A percentile compares a stretch with the other conserved stretches of the same genome.
These are phyloP conservation scores for Malachius bipustulatus DNA, from an alignment of 2,888 invertebrate species.

Conservation along the genomic window DNA sequence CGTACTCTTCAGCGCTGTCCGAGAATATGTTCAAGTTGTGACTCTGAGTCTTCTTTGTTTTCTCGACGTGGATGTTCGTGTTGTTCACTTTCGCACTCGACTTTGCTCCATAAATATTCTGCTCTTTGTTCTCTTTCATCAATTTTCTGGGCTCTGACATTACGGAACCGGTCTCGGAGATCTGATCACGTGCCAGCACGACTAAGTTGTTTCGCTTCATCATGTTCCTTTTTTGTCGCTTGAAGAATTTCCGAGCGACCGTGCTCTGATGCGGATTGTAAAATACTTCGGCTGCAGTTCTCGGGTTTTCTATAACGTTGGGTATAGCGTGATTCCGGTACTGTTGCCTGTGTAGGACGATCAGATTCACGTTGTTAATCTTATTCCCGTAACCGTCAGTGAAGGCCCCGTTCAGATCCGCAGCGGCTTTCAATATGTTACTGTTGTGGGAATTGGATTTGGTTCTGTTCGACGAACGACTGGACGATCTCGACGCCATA, in stretches of 20 bases:
- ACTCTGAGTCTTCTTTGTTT: constrained; percentile 46
- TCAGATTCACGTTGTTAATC: constrained; percentile 54
- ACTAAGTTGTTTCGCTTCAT: constrained; percentile 62
- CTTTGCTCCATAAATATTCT: constrained; percentile 52
- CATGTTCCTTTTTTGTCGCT: constrained; percentile 63
- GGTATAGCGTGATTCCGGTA: constrained; percentile 51
- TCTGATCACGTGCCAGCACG: constrained; percentile 39
- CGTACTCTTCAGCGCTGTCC: constrained; percentile 49
- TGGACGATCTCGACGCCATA: constrained; percentile 46
- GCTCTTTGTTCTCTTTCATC: constrained; percentile 39
- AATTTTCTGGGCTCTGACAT: constrained; percentile 18
- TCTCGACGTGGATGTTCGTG: constrained; percentile 64
- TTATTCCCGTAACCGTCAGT: constrained; percentile 34
- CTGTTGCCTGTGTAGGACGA: constrained; percentile 59
- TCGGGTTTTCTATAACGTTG: constrained; percentile 41
- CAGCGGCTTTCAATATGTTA: constrained; percentile 49
- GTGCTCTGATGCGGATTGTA: constrained; percentile 91
- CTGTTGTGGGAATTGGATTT: constrained; percentile 55
- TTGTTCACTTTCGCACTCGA: constrained; percentile 75
- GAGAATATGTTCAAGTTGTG: constrained; percentile 55
- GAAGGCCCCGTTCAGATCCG: constrained; percentile 46
- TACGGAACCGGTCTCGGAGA: constrained; percentile 43
- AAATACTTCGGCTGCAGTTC: constrained; percentile 64
- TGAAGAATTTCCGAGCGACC: constrained; percentile 85
- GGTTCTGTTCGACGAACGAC: constrained; percentile 53